Conservation (phyloP, 2,797 vertebrate species). For the Limnodromus scolopaceus region DNA sequence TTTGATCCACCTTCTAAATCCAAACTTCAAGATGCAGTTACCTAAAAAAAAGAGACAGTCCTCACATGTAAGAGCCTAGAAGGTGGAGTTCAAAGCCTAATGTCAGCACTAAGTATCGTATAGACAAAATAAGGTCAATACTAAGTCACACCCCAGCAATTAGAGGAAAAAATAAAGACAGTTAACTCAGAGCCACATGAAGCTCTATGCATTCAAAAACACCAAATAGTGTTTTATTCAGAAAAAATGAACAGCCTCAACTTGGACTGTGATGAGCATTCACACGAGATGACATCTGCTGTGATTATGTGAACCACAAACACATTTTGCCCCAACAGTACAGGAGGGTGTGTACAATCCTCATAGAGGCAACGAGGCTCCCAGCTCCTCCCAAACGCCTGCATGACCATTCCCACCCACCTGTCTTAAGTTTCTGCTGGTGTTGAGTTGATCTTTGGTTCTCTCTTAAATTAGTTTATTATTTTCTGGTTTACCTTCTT, state of each 20-base stretch:
- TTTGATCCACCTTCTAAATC: not conserved
- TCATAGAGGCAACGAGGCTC: not conserved
- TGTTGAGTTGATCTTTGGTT: not conserved
- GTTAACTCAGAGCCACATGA: not conserved
- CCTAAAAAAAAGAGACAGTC: not conserved
- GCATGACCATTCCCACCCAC: not conserved
- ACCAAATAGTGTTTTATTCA: slow-evolving; percentile 50
- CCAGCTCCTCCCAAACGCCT: not conserved
- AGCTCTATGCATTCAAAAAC: not conserved
- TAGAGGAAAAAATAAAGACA: not conserved
- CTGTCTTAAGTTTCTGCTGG: not conserved
- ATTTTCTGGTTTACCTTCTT: not conserved
- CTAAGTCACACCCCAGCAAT: not conserved
- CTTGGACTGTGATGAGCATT: not conserved
- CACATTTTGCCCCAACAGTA: not conserved
- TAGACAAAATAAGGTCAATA: not conserved
- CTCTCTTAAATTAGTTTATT: not conserved
- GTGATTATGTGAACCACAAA: not conserved
- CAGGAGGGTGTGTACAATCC: not conserved
- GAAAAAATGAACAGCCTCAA: not conserved
- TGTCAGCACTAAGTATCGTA: not conserved
- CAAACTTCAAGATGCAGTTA: not conserved
- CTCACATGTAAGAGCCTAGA: not conserved
- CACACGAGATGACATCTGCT: not conserved
- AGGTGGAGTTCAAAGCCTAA: not conserved